Evolutionary conservation across 2,797 vertebrate genomes (phyloP).

Genomic region (Paratrypauchen microcephalus): DNA sequence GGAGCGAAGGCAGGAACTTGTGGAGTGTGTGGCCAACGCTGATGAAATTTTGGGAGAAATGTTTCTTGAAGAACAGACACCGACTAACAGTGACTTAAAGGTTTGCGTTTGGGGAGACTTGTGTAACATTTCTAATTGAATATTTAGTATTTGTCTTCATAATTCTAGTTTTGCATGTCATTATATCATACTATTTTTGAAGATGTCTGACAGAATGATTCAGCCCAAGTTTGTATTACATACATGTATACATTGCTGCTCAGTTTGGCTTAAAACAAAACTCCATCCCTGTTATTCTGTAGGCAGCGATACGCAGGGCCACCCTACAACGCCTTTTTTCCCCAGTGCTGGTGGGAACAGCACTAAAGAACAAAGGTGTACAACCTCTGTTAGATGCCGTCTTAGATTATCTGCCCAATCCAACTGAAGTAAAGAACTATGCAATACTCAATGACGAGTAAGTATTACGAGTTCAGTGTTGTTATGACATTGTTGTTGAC

Average conservation of each 20-base stretch:
- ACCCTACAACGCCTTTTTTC: constrained; percentile 87
- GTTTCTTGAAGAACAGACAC: constrained; percentile 90
- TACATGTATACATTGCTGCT: not conserved
- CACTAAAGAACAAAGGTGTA: constrained; percentile 95
- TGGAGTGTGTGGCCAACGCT: constrained; percentile 90
- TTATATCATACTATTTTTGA: not conserved
- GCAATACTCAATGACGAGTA: constrained; percentile 86
- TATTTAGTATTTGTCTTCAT: not conserved
- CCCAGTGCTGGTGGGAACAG: constrained; percentile 92
- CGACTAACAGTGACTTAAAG: constrained; percentile 86
- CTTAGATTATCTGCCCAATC: constrained; percentile 91
- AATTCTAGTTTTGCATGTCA: not conserved
- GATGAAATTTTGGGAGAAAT: constrained; percentile 92
- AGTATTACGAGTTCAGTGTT: constrained; percentile 52
- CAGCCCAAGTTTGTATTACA: not conserved
- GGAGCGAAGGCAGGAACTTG: constrained; percentile 86
- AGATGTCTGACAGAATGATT: not conserved
- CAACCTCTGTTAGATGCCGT: constrained; percentile 90
- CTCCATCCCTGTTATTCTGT: not conserved
- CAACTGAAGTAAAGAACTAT: constrained; percentile 91
- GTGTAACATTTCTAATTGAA: not conserved
- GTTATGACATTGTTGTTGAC: too few species aligned
- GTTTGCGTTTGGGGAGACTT: constrained; percentile 54
- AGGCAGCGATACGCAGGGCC: constrained; percentile 90
- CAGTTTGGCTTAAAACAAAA: not conserved